Conservation (phyloP, 2,113 vertebrate genomes). For the Brachyhypopomus occidentalis region DNA sequence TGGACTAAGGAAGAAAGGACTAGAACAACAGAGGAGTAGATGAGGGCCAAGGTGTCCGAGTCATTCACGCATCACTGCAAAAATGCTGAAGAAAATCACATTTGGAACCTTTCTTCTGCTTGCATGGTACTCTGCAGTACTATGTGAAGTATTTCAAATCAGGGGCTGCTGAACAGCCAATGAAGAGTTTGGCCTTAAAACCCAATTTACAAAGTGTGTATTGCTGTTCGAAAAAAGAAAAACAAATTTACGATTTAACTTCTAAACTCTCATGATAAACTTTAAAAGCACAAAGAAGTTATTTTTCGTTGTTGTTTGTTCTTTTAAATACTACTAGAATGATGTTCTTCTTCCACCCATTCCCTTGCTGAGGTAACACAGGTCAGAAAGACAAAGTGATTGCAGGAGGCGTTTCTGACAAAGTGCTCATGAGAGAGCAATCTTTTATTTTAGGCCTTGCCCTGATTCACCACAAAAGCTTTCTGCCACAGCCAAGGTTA, state of each 20-base stretch:
- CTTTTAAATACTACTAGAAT: neutral
- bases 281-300: neutral
- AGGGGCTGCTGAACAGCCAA: neutral
- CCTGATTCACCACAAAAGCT: neutral
- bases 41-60: constrained; percentile 87
- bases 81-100: constrained; percentile 69
- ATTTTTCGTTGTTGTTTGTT: neutral
- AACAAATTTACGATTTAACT: neutral
- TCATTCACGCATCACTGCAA: constrained; percentile 82
- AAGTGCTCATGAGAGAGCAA: constrained; percentile 1
- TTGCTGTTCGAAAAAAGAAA: too few relatives aligned
- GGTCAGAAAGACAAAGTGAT: constrained; percentile 8
- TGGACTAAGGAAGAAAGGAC: constrained; percentile 80
- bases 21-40: constrained; percentile 86
- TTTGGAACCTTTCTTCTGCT: constrained; percentile 66
- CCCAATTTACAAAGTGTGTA: too few relatives aligned
- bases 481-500: constrained; percentile 8
- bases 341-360: neutral
- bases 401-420: constrained; percentile 6
- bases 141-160: constrained; percentile 2
- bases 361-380: neutral
- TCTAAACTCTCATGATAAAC: neutral
- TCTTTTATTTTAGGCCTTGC: constrained; percentile 2
- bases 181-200: neutral
- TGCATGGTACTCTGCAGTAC: constrained; percentile 41